Conservation (phyloP, 92 coral and sea anemone species). For the Diadumene lineata region DNA sequence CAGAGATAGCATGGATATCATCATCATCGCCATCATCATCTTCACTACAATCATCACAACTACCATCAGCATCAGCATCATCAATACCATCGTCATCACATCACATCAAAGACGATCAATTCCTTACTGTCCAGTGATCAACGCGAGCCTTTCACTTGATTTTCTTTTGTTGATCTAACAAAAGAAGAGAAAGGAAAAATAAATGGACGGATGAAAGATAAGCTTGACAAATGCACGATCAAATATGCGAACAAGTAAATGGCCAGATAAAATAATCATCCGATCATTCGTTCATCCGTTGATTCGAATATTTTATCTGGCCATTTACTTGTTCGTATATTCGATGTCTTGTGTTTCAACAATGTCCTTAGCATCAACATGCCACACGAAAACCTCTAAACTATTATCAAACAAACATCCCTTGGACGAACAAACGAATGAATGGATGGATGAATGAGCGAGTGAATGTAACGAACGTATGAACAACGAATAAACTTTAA, state of each 20-base stretch:
- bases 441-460: background rate
- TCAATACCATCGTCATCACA: background rate
- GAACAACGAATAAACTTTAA: no score
- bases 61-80: background rate
- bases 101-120: background rate
- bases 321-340: no score
- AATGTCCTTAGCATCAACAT: no score
- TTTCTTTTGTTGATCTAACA: slow-evolving; percentile 12
- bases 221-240: background rate
- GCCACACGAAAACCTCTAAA: no score
- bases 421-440: background rate
- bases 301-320: no score
- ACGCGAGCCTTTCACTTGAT: slow-evolving; percentile 4
- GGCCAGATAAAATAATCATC: no score
- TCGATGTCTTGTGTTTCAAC: no score
- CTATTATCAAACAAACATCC: no score
- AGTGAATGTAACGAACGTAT: no score
- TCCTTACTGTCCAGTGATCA: slow-evolving; percentile 4
- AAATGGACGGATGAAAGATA: background rate
- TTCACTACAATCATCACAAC: no score
- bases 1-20: background rate
- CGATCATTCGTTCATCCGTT: no score
- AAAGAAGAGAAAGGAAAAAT: background rate
- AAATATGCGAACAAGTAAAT: background rate
- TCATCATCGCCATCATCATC: background rate